Base-by-base conservation (phyloP, 2,797 vertebrate species). In the Furcifer pardalis region DNA sequence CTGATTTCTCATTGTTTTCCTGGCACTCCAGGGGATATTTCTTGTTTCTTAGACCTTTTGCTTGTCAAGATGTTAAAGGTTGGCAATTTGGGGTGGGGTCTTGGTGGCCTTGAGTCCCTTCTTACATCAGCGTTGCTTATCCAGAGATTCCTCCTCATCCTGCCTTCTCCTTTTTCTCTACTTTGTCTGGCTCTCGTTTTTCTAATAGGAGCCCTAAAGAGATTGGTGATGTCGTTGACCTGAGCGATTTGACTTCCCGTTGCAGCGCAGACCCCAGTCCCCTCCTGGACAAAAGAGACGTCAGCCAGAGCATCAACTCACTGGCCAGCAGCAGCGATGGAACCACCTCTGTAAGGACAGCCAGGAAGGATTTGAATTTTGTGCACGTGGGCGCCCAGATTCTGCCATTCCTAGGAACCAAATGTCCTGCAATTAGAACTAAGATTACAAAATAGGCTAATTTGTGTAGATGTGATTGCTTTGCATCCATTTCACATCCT, bases 151-250 rank as follows among this genome's bases (percentile, higher is more conserved):
- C 46, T 59, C 68, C 44, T n/a, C 23, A 46, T 7, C 27, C 30
- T 19, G 5, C 37, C 19, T 56, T 17, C 17, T 35, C 15, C n/a
- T 52, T 60, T 0, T 3, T 35, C 35, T 35, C 37, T 8, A 7
- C 12, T n/a, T 40, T 85, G 13, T 35, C 83, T 83, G 73, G 35
- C 68, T 85, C 78, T 59, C 23, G 6, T 12, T 32, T 32, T 85
- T 63, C 73, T 9, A 37, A 3, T 91, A 98, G 97, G 86, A 96
- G 95, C 25, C 95, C 95, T 72, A 97, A 98, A 37, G 98, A 98
- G 37, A 95, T 96, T 82, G 97, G 96, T 0, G 97, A 98, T 62
- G 94, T 97, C 40, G 93, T 97, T 0, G 98, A 98, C 86, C 93
- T 98, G 79, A 96, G 96, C 0, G 96, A 96, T 84, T 94, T 88